Evolutionary conservation across 2,797 vertebrate genomes (phyloP).

Genomic region (Saguinus oedipus): DNA sequence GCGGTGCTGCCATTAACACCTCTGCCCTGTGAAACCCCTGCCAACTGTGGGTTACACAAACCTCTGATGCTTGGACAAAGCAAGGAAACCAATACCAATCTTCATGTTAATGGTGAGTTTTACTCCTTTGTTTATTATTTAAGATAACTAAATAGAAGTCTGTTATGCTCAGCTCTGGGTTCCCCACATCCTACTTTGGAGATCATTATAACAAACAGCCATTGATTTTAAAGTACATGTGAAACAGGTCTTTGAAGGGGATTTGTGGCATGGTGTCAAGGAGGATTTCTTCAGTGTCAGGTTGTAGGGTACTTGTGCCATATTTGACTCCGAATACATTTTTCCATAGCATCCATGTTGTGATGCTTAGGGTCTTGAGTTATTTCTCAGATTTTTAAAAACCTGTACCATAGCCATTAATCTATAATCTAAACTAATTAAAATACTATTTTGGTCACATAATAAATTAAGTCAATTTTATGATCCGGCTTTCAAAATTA

Average conservation of each 20-base stretch:
- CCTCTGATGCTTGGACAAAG: neutral
- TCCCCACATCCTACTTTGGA: neutral
- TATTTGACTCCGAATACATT: neutral
- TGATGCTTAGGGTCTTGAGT: neutral
- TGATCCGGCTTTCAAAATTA: neutral
- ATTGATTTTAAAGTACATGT: neutral
- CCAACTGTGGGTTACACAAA: neutral
- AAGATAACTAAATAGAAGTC: conserved; percentile 6
- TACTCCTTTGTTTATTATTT: neutral
- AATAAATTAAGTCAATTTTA: neutral
- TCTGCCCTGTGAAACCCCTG: neutral
- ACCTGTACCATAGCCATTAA: neutral
- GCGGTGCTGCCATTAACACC: neutral
- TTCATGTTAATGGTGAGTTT: neutral
- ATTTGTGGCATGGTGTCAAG: neutral
- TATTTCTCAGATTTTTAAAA: neutral
- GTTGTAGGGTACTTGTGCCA: too few species aligned
- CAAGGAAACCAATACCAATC: neutral
- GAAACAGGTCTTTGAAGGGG: neutral
- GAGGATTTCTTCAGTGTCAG: neutral
- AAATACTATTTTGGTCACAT: neutral
- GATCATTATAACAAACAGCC: neutral
- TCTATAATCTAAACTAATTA: neutral
- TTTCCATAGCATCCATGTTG: neutral
- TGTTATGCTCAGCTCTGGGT: neutral